Evolutionary conservation across 2,797 vertebrate genomes (phyloP), one percentile per base, ranked within the genome.

Genomic region (Galago senegalensis): DNA sequence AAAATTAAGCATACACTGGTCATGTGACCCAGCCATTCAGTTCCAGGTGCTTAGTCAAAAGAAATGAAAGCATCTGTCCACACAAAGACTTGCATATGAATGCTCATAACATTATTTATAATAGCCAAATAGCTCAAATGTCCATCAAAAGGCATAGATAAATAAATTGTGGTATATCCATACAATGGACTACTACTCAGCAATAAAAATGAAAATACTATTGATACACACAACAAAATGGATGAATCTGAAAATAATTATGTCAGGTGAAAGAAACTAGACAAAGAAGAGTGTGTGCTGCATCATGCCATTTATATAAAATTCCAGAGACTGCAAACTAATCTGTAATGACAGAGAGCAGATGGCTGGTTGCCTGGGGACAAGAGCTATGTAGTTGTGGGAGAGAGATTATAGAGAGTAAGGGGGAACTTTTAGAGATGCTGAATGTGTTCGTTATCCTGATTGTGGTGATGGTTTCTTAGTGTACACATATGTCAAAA

Each of bases 401-500:
- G 60, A 94, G 76, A 88, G 60, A 72, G 29, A 89, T 91, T 89
- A 92, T 70, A 87, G 76, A 89, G 58, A n/a, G 11, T 49, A 69
- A 84, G 56, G 87, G 43, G 86, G 92, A 88, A 86, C 80, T 86
- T 92, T 56, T 1, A 89, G 69, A 63, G 40, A 46, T 85, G 70
- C 87, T 95, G 88, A 37, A 27, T 75, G 27, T 91, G 58, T 87
- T 93, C 58, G 40, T 95, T 94, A n/a, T 89, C 79, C 92, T 96
- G 79, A 92, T 88, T 77, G 34, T 79, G 60, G 43, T 60, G 29
- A 29, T 97, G 83, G 70, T 91, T 97, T 94, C 88, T 93, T 14
- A 27, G 72, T 82, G 7, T 93, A 90, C 82, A 69, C 82, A 34
- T 79, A 37, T 92, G 96, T 95, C 91, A 93, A 46, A 97, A 96